Conservation (phyloP, 1,140 invertebrate species). For the Aradophagus sp. region DNA sequence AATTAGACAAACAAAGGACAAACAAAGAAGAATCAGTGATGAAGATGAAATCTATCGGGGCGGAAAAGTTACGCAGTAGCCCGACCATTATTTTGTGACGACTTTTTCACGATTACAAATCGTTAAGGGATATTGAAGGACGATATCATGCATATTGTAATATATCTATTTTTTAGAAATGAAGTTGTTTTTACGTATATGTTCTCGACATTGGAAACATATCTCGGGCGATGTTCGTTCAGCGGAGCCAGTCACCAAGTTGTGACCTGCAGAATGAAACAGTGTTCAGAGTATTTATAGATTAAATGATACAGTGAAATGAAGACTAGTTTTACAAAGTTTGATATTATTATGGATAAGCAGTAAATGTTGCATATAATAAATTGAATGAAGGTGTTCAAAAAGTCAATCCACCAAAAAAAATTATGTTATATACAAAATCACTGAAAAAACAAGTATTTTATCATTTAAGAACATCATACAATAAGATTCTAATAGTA, state of each 20-base stretch:
- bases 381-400: no score
- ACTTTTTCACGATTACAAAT: slow-evolving; percentile 8
- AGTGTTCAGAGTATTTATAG: no score
- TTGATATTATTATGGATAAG: no score
- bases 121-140: slow-evolving; percentile 33
- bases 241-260: slow-evolving; percentile 9
- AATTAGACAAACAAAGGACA: no score
- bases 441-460: no score
- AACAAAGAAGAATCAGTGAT: slow-evolving; percentile 1
- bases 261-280: no score
- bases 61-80: slow-evolving; percentile 16
- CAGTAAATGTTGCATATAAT: no score
- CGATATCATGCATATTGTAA: slow-evolving; percentile 21
- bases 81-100: slow-evolving; percentile 6
- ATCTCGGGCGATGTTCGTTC: slow-evolving; percentile 40
- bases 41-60: slow-evolving; percentile 15
- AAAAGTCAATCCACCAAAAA: no score
- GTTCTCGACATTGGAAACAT: slow-evolving; percentile 19
- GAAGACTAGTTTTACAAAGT: slow-evolving; percentile 1
- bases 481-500: no score
- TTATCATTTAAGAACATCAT: no score
- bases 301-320: no score
- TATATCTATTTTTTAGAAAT: slow-evolving; percentile 41
- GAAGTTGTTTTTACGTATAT: slow-evolving; percentile 19
- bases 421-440: no score